A percentile compares a stretch with the other conserved stretches of the same genome.
Evolutionary conservation across 2,888 invertebrate genomes (phyloP).

Genomic region (Dryomyza anilis): DNA sequence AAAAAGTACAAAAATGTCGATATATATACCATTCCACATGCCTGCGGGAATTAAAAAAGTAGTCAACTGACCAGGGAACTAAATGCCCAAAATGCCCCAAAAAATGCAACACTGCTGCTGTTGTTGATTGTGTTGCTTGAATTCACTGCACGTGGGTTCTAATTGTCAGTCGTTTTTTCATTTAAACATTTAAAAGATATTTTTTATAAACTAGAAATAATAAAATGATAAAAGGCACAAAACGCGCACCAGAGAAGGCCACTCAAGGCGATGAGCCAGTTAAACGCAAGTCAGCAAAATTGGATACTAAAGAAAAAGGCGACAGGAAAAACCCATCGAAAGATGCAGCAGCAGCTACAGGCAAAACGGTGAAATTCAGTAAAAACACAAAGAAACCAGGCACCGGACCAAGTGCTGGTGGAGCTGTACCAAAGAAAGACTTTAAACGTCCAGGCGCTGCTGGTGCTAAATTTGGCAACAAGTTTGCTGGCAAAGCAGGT

Average conservation of each 20-base stretch:
- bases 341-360: background rate
- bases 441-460: constrained; percentile 24
- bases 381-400: constrained; percentile 24
- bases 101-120: no score
- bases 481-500: constrained; percentile 31
- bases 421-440: constrained; percentile 25
- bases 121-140: no score
- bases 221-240: constrained; percentile 34
- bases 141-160: no score
- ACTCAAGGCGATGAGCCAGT: constrained; percentile 7
- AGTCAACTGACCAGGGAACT: no score
- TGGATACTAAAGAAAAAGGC: background rate
- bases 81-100: no score
- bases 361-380: constrained; percentile 30
- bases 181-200: no score
- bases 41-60: no score
- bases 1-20: no score
- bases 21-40: no score
- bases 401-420: background rate
- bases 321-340: background rate
- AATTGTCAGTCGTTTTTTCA: no score
- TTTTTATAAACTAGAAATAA: no score
- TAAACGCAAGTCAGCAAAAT: constrained; percentile 28
- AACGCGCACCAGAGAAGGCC: constrained; percentile 25
- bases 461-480: constrained; percentile 29